phyloP scores from a whole-genome alignment of 1,140 invertebrate genomes.

The Meloidogyne hapla region DNA sequence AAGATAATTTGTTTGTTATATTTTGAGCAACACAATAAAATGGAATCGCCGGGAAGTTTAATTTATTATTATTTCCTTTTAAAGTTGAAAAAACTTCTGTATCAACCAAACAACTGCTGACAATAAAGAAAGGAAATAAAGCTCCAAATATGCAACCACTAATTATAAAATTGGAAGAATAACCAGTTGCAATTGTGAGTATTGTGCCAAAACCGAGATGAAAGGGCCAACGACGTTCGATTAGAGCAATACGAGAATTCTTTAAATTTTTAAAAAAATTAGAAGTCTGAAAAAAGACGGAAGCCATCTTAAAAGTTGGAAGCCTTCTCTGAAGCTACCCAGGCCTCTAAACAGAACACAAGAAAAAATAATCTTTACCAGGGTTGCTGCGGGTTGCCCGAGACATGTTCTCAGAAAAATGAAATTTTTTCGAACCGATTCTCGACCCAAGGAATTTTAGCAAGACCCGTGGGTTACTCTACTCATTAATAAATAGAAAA shows the following conservation, averaged over 20 bases:
- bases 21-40: slow-evolving; percentile 48
- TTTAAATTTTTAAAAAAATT: slow-evolving; percentile 18
- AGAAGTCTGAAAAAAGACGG: no score
- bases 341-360: no score
- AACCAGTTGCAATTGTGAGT: slow-evolving; percentile 42
- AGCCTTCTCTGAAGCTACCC: no score
- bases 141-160: slow-evolving; percentile 57
- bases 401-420: no score
- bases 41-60: slow-evolving; percentile 38
- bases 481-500: no score
- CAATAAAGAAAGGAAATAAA: slow-evolving; percentile 57
- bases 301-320: no score
- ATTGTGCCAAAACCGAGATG: slow-evolving; percentile 57
- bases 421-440: no score
- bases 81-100: slow-evolving; percentile 6
- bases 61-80: neutral
- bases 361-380: no score
- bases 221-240: slow-evolving; percentile 52
- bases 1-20: slow-evolving; percentile 50
- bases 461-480: no score
- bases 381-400: no score
- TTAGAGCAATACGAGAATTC: slow-evolving; percentile 23
- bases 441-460: no score
- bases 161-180: slow-evolving; percentile 43
- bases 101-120: slow-evolving; percentile 42